Conservation (phyloP, 1,140 invertebrate genomes). For the Drosophila ercepeae region DNA sequence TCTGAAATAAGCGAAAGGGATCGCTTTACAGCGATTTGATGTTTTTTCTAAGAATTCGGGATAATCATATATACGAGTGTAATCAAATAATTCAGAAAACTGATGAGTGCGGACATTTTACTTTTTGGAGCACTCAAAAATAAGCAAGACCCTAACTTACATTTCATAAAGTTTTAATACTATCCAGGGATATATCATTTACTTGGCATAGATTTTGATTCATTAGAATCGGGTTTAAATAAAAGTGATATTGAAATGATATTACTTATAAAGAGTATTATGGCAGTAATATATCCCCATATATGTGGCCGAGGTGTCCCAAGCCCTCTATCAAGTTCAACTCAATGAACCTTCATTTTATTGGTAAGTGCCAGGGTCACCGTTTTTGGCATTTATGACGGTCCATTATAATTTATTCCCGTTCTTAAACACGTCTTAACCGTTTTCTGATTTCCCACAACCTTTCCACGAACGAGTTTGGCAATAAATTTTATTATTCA, state of each 20-base stretch:
- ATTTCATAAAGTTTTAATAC: not conserved
- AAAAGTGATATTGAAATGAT: too few species aligned
- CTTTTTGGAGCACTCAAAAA: too few species aligned
- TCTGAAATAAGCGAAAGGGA: slow-evolving; percentile 1
- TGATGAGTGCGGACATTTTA: too few species aligned
- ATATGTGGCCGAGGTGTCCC: too few species aligned
- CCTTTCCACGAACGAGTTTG: not conserved
- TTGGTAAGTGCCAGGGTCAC: not conserved
- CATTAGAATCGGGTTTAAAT: too few species aligned
- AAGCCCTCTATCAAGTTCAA: slow-evolving; percentile 15
- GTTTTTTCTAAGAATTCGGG: not conserved
- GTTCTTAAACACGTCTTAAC: not conserved
- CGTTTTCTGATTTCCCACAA: not conserved
- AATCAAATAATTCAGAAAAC: not conserved
- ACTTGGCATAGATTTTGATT: too few species aligned
- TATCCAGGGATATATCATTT: too few species aligned
- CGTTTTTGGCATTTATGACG: slow-evolving; percentile 30
- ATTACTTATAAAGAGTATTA: too few species aligned
- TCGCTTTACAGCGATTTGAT: not conserved
- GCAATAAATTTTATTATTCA: slow-evolving; percentile 23
- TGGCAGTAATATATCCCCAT: too few species aligned
- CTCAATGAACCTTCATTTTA: slow-evolving; percentile 12
- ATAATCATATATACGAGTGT: not conserved
- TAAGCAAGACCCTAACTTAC: too few species aligned
- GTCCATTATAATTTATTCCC: slow-evolving; percentile 28